Base-by-base conservation (phyloP, 2,113 vertebrate genomes). In the Tautogolabrus adspersus region DNA sequence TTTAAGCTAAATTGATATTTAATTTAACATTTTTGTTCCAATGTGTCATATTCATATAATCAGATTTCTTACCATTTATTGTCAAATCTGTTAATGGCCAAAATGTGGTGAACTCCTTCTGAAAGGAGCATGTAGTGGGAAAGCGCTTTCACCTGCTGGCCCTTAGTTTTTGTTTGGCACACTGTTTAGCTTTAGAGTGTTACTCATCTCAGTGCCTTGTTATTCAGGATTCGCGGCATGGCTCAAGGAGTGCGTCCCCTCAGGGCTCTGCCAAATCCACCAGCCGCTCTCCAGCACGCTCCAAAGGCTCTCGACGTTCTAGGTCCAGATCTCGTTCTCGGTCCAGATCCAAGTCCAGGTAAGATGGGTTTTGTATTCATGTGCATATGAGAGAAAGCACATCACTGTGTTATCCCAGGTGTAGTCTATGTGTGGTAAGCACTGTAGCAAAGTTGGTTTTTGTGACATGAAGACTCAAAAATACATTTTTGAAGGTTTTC, bases 151-250 rank as follows among this genome's bases (percentile, higher is more conserved):
- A 66, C 59, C 64, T 78, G 75, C 70, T 75, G 47, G 65, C 66
- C 76, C 63, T 57, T 66, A 30, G 19, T 75, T 68, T 15, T 74
- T 75, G 22, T 69, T 75, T 70, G 10, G 18, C 9, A 30, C 19
- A n/a, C 18, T 2, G 10, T 58, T 37, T 1, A 22, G 9, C 44
- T 49, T 30, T 42, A 59, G 15, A 44, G 38, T 54, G 93, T 95
- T 94, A 95, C 94, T 96, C 94, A 97, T 93, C 94, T 94, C 1
- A 0, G 91, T 94, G 87, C 88, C 58, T 94, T 94, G 93, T 96
- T 94, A 96, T 94, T 87, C 95, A 98, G 97, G 96, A 97, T 92
- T 96, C 96, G 66, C 95, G 92, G 81, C 96, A 94, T 62, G 85
- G 83, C 74, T 92, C 93, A 88, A 96, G 95, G 96, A 97, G 91